These are phyloP conservation scores for Lottia scabra DNA, from an alignment of 2,888 invertebrate genomes.

Conservation along the genomic window DNA sequence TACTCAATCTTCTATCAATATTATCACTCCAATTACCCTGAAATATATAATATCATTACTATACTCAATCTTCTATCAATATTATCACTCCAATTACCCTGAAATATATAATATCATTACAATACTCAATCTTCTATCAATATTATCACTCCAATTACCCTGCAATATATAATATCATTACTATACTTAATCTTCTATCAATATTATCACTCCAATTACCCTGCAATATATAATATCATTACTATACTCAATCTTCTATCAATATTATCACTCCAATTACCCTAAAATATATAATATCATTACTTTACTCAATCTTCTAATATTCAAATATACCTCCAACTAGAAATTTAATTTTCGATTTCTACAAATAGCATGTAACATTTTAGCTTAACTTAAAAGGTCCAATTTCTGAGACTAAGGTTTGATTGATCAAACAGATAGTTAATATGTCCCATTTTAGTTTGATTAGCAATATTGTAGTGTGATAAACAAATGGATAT, in stretches of 20 bases:
- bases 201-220: slow-evolving; percentile 66
- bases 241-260: slow-evolving; percentile 60
- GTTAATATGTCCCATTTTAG: too few relatives aligned
- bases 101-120: slow-evolving; percentile 48
- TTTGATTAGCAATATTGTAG: too few relatives aligned
- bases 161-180: slow-evolving; percentile 58
- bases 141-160: slow-evolving; percentile 67
- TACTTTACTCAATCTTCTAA: slow-evolving; percentile 57
- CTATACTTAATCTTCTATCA: slow-evolving; percentile 58
- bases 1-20: slow-evolving; percentile 55
- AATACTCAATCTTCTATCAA: slow-evolving; percentile 59
- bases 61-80: slow-evolving; percentile 39
- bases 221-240: slow-evolving; percentile 56
- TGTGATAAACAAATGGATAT: too few relatives aligned
- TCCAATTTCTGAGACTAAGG: too few relatives aligned
- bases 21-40: slow-evolving; percentile 68
- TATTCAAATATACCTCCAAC: slow-evolving; percentile 27
- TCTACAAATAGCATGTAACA: too few relatives aligned
- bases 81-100: too few relatives aligned
- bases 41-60: slow-evolving; percentile 30
- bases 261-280: slow-evolving; percentile 65
- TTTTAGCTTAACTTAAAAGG: too few relatives aligned
- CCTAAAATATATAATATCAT: slow-evolving; percentile 44
- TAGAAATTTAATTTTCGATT: too few relatives aligned
- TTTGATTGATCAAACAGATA: too few relatives aligned